Evolutionary conservation across 92 coral and sea anemone genomes (phyloP), one percentile per base, ranked within the genome.

Genomic region (Micromussa lordhowensis): DNA sequence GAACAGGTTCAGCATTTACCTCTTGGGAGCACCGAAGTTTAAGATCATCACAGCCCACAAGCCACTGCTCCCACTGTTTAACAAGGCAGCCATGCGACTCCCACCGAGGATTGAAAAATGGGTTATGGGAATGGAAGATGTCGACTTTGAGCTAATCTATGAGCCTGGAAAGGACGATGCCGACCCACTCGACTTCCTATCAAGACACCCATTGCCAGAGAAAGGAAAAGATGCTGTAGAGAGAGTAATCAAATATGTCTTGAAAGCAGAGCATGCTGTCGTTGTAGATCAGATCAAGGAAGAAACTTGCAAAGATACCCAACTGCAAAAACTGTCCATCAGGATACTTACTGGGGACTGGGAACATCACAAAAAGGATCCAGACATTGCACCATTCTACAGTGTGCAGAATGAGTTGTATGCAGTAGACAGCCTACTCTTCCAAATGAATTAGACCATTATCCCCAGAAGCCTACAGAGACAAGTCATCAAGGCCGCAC

Each of bases 61-160:
- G 36, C 94, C 93, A 2, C 91, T 87, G 17, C 81, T 82, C 53
- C 90, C 74, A 2, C 54, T 69, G 26, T 93, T 87, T 80, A 92
- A 88, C 90, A 36, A 36, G 35, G n/a, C n/a, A n/a, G n/a, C n/a
- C n/a, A n/a, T n/a, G n/a, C 84, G 77, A 44, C 74, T 86, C 36
- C 94, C 93, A 8, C 93, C 94, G 11, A 44, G 93, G 13, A 89
- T 88, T 3, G 91, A 93, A 82, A 86, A 84, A 69, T 91, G 85
- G 95, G 92, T 91, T 0, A 93, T 95, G 93, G 87, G 81, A 83
- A 89, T 95, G 98, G 94, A 91, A 34, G 90, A 93, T 79, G 93
- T 95, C 1, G 94, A 93, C 40, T 91, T 78, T 40, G 92, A 91
- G 78, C 68, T 94, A 51, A 63, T 61, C 48, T 94, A 92, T n/a